Base-by-base conservation (phyloP, 2,888 invertebrate species). In the Sesamia inferens region DNA sequence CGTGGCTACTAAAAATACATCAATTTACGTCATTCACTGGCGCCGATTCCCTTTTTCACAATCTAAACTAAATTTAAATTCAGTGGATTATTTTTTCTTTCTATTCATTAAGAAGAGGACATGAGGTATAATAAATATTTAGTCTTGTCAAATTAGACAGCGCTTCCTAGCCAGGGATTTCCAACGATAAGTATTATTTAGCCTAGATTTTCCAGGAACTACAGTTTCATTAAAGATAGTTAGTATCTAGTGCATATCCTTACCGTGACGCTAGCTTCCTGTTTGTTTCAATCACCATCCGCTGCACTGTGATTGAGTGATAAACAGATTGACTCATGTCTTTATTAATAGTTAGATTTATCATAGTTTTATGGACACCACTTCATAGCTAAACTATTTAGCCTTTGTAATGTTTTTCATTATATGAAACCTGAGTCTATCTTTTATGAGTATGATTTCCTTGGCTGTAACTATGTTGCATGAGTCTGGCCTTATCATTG, bases 291-390 rank as follows among this genome's bases (percentile, higher is more conserved):
- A 70, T 48, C 65, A 70, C 73, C 82, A 86, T 84, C 85, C 86
- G 84, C 48, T 77, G 86, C 79, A 77, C 81, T 67, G 67, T 77
- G 74, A 75, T 81, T 68, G 59, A 75, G 66, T 85, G 78, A 75
- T 72, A 65, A 83, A 76, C 72, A 73, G 62, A 75, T 85, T 85
- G 86, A 84, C 85, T 84, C 86, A 84, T 75, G 51, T 61, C 73
- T 73, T 72, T 76, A 79, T 69, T 79, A 75, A 61, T 83, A 76
- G 61, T 65, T 71, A 48, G 70, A 71, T 77, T 82, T 77, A 78
- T 82, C 74, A 84, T 71, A 65, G 31, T 69, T 81, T 72, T 72
- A 71, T 78, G 64, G 58, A 39, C 69, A 74, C 77, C 63, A 39
- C 58, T 84, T 71, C 64, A 84, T 81, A 67, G 68, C 68, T 55